phyloP scores from a whole-genome alignment of 2,113 vertebrate species.

The Myiozetetes cayanensis region DNA sequence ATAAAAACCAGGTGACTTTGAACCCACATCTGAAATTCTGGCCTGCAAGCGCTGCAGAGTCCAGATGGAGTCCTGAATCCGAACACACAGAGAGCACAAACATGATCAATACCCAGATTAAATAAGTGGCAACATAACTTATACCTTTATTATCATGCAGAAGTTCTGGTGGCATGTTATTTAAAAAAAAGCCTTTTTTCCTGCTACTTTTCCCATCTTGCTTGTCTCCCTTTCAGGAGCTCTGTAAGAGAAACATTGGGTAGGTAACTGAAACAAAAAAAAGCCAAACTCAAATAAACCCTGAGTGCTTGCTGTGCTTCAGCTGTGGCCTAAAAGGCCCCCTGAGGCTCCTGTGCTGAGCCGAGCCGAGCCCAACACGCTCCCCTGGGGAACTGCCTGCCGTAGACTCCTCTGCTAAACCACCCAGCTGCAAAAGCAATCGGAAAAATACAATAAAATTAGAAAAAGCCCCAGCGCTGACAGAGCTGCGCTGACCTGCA shows the following conservation, averaged over 20 bases:
- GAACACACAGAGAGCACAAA: not conserved
- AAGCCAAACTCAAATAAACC: not conserved
- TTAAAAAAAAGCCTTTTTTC: not conserved
- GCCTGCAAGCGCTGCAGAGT: not conserved
- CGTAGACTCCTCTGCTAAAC: accelerated
- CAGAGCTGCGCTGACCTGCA: not conserved
- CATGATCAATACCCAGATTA: not conserved
- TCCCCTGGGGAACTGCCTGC: not conserved
- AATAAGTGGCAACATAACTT: not conserved
- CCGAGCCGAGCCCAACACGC: not conserved
- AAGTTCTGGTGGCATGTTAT: conserved; percentile 23
- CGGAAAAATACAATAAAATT: accelerated
- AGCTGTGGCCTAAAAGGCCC: not conserved
- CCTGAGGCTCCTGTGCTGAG: not conserved
- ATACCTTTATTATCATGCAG: conserved; percentile 27
- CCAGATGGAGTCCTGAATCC: not conserved
- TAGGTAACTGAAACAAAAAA: not conserved
- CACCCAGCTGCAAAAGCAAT: not conserved
- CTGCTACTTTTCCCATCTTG: conserved; percentile 14
- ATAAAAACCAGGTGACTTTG: not conserved
- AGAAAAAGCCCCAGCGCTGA: accelerated
- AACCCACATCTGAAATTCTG: not conserved
- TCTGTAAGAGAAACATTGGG: conserved; percentile 27
- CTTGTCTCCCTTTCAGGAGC: not conserved
- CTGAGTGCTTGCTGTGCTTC: not conserved